A percentile compares a stretch with the other conserved stretches of the same genome.
Conservation (phyloP, 1,140 invertebrate genomes). For the Drosophila sp. region DNA sequence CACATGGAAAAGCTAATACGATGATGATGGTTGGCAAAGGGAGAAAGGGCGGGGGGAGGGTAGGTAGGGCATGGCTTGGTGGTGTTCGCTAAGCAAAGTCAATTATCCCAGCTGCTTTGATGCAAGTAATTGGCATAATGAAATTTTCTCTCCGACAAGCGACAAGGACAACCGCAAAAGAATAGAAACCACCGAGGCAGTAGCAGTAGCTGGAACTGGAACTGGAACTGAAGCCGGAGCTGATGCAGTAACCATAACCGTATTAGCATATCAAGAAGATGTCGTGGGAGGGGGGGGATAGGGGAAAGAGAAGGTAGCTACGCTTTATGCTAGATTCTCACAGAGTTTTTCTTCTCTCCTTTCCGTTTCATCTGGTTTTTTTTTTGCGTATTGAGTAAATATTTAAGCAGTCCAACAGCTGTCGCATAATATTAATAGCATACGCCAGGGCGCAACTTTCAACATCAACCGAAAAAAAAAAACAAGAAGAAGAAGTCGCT, state of each 20-base stretch:
- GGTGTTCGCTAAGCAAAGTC: conserved; percentile 71
- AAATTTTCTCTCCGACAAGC: conserved; percentile 69
- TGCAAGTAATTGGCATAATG: conserved; percentile 81
- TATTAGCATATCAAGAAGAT: conserved; percentile 68
- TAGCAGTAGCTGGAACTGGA: conserved; percentile 15
- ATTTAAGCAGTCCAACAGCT: conserved; percentile 77
- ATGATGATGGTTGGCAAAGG: conserved; percentile 37
- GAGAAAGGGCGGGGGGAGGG: conserved; percentile 31
- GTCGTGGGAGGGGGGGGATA: background rate
- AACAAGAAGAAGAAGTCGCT: conserved; percentile 13
- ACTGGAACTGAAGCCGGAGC: conserved; percentile 13
- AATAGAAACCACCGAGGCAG: conserved; percentile 63
- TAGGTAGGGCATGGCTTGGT: background rate
- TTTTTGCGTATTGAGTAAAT: conserved; percentile 74
- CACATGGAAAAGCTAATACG: conserved; percentile 36
- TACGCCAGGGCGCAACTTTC: conserved; percentile 60
- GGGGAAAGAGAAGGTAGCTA: conserved; percentile 22
- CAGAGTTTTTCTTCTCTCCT: conserved; percentile 10
- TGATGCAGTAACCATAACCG: conserved; percentile 69
- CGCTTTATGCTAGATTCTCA: background rate
- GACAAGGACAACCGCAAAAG: conserved; percentile 73
- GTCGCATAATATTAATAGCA: conserved; percentile 79
- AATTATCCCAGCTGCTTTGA: conserved; percentile 80
- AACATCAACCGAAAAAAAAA: conserved; percentile 17
- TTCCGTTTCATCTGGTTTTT: background rate